Evolutionary conservation across 1,140 invertebrate species (phyloP), one percentile per base, ranked within the genome.

Genomic region (Aphelenchoides fujianensis): DNA sequence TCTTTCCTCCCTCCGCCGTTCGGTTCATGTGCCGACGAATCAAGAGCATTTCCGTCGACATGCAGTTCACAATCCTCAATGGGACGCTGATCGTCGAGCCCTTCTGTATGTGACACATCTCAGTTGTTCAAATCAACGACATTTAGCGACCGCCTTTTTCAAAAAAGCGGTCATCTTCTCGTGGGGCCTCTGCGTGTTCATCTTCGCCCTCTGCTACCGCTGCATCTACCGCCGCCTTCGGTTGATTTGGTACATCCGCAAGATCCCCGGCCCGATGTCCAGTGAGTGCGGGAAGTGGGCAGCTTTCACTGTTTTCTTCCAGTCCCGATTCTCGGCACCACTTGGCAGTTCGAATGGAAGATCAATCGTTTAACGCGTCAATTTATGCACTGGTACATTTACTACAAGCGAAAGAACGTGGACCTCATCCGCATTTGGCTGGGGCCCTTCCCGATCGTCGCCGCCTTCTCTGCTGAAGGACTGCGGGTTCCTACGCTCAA

Each of bases 261-360:
- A 55, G 34, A 66, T 66, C 32, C 63, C 63, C 1, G 63, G 63
- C 0, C 63, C 63, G 12, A n/a, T 66, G 32, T n/a, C n/a, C n/a
- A n/a, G n/a, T n/a, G n/a, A n/a, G n/a, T n/a, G n/a, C n/a, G n/a
- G n/a, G n/a, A n/a, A n/a, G n/a, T n/a, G n/a, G n/a, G n/a, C n/a
- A n/a, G n/a, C n/a, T n/a, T n/a, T n/a, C n/a, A n/a, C n/a, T n/a
- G n/a, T n/a, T n/a, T n/a, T n/a, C n/a, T n/a, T n/a, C n/a, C 63
- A n/a, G 16, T 66, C 53, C 63, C 71, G 16, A 23, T 72, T 12
- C 16, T 70, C 28, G 71, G 71, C 30, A 66, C 61, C 12, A 74
- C 71, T 0, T 75, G 55, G 34, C 37, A 73, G 28, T 72, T 72
- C 52, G 67, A 73, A 59, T 73, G 71, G 71, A 72, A 73, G 30